These are phyloP conservation scores for Pipistrellus pipistrellus DNA, from an alignment of 2,797 vertebrate species.

Conservation along the genomic window DNA sequence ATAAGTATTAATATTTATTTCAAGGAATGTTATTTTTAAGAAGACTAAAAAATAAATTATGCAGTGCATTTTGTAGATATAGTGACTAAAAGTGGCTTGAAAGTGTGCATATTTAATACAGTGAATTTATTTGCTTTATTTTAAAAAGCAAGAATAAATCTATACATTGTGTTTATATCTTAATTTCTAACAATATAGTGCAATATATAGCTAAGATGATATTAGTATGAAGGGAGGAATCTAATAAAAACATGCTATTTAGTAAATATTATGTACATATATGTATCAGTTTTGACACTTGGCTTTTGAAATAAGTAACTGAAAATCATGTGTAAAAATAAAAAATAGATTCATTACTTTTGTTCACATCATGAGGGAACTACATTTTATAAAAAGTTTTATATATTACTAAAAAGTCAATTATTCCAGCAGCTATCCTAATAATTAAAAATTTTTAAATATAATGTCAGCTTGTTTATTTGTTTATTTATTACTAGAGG, in stretches of 20 bases:
- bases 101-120: slow-evolving; percentile 2
- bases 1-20: slow-evolving; percentile 19
- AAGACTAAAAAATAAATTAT: not conserved
- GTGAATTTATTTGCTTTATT: not conserved
- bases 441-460: not conserved
- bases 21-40: slow-evolving; percentile 19
- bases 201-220: not conserved
- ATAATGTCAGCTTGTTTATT: no score
- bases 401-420: not conserved
- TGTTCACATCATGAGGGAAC: not conserved
- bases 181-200: not conserved
- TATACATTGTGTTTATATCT: not conserved
- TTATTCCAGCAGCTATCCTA: not conserved
- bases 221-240: not conserved
- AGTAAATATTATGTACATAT: not conserved
- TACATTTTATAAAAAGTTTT: not conserved
- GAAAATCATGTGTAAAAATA: slow-evolving; percentile 15
- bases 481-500: no score
- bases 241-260: not conserved
- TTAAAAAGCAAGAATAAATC: slow-evolving; percentile 32
- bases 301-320: not conserved
- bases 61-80: not conserved
- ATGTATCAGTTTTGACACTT: not conserved
- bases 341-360: slow-evolving; percentile 5
- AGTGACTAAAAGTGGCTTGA: not conserved